These are phyloP conservation scores for Cnemophilus loriae DNA, from an alignment of 2,113 vertebrate genomes.

Conservation along the genomic window DNA sequence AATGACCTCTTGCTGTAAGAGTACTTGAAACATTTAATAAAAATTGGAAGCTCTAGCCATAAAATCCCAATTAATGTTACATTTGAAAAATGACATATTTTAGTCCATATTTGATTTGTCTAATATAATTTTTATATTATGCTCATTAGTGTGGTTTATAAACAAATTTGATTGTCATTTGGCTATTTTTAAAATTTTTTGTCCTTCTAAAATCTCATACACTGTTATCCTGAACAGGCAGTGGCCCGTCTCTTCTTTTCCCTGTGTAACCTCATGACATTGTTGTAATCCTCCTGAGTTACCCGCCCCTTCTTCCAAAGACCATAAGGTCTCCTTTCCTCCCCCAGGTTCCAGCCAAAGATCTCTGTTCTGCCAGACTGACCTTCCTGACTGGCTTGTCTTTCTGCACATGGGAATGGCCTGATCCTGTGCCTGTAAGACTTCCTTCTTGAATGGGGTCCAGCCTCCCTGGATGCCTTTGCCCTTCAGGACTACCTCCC, in stretches of 20 bases:
- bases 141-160: not conserved
- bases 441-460: not conserved
- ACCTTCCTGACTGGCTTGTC: not conserved
- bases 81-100: not conserved
- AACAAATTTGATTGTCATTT: not conserved
- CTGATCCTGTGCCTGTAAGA: not conserved
- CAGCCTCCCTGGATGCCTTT: not conserved
- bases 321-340: not conserved
- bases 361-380: not conserved
- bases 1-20: not conserved
- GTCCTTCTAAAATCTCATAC: not conserved
- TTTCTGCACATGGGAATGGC: not conserved
- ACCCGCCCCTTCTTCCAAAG: fast-evolving
- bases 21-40: not conserved
- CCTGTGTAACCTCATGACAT: not conserved
- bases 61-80: not conserved
- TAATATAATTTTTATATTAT: not conserved
- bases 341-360: not conserved
- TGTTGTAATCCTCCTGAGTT: not conserved
- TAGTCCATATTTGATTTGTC: not conserved
- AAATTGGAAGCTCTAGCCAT: not conserved
- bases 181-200: not conserved
- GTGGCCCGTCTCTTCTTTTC: fast-evolving
- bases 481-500: not conserved
- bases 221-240: not conserved